phyloP scores from a whole-genome alignment of 1,140 invertebrate genomes.

The Eumeta japonica region DNA sequence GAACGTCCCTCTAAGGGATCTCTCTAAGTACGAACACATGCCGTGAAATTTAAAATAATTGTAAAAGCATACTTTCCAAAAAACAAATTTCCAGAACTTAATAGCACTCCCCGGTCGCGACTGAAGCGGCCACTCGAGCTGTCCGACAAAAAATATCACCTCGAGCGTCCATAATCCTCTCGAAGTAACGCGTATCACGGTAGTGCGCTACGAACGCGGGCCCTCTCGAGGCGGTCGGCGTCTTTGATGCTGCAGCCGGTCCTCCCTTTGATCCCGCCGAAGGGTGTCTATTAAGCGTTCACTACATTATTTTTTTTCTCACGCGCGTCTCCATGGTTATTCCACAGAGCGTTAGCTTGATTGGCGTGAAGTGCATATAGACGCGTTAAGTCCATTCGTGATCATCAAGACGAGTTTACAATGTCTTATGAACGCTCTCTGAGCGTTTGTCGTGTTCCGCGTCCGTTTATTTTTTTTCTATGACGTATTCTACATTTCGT shows the following conservation, averaged over 20 bases:
- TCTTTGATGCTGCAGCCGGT: neutral
- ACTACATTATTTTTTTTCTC: no score
- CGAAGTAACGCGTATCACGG: no score
- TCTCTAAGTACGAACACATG: no score
- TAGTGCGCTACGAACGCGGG: no score
- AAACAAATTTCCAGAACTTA: slow-evolving; percentile 3
- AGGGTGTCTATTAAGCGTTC: slow-evolving; percentile 29
- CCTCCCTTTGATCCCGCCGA: slow-evolving; percentile 43
- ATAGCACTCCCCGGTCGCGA: neutral
- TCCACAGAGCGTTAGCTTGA: slow-evolving; percentile 20
- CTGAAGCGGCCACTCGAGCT: no score
- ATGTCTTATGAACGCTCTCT: neutral
- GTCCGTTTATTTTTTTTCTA: no score
- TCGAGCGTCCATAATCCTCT: neutral
- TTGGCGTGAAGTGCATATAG: slow-evolving; percentile 10
- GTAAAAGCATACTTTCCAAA: slow-evolving; percentile 1
- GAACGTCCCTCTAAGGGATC: no score
- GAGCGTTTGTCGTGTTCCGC: neutral
- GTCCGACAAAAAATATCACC: no score
- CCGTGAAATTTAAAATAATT: no score
- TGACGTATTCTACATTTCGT: no score
- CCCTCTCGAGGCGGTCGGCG: no score
- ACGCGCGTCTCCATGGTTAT: no score
- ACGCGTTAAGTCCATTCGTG: neutral
- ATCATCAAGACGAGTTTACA: neutral